Percentiles rank a stretch among this genome's conserved stretches.
phyloP scores from a whole-genome alignment of 2,888 invertebrate species.

The Leucophenga maculata region DNA sequence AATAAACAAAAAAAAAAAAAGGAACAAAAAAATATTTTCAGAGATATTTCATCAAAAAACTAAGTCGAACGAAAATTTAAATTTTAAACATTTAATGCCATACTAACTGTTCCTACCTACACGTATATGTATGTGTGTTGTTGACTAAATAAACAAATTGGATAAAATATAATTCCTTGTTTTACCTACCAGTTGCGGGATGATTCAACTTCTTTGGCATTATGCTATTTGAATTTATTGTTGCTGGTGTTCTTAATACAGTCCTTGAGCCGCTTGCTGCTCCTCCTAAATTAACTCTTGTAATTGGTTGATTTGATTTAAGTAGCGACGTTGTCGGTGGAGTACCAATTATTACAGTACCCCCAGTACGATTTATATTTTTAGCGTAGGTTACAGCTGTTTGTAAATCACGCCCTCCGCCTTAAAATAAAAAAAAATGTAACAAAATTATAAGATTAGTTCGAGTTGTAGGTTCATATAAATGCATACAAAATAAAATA shows the following conservation, averaged over 20 bases:
- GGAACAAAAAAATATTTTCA: neutral
- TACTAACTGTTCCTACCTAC: neutral
- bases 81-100: conserved; percentile 1
- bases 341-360: neutral
- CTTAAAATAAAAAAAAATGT: conserved; percentile 73
- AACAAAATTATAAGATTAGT: conserved; percentile 1
- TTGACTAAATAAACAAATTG: too few species aligned
- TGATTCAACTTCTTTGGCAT: conserved; percentile 57
- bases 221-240: conserved; percentile 42
- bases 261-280: conserved; percentile 31
- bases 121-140: neutral
- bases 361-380: conserved; percentile 69
- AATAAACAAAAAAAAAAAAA: conserved; percentile 29
- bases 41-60: too few species aligned
- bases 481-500: too few species aligned
- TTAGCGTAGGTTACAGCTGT: conserved; percentile 81
- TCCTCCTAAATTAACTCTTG: neutral
- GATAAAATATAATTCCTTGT: too few species aligned
- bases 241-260: conserved; percentile 64
- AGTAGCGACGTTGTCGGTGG: neutral
- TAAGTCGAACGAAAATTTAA: neutral
- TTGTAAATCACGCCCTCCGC: conserved; percentile 89
- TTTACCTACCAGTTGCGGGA: conserved; percentile 46
- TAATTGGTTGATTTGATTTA: conserved; percentile 30
- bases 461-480: neutral